Evolutionary conservation across 2,113 vertebrate genomes (phyloP).

Genomic region (Ictalurus punctatus): DNA sequence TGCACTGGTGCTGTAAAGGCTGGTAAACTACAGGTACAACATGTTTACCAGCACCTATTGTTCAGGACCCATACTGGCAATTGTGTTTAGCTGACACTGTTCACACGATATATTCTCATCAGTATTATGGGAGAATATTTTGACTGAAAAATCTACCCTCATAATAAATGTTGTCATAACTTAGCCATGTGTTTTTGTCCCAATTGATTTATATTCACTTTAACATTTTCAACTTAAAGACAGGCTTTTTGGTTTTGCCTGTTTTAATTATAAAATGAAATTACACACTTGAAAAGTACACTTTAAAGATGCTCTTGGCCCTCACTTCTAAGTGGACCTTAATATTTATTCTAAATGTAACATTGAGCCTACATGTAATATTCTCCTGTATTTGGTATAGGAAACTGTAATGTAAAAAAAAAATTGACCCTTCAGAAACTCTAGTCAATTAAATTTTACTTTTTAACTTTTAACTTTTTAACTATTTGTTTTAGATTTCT

Average conservation of each 20-base stretch:
- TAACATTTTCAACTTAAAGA: background rate
- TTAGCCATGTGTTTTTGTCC: constrained; percentile 10
- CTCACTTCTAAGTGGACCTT: background rate
- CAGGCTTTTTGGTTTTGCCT: background rate
- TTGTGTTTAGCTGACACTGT: constrained; percentile 6
- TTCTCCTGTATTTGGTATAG: background rate
- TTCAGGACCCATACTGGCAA: constrained; percentile 31
- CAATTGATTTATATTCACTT: background rate
- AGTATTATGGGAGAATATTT: constrained; percentile 26
- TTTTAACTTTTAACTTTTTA: background rate
- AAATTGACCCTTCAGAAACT: background rate
- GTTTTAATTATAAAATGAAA: background rate
- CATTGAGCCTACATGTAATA: background rate
- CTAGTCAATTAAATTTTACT: background rate
- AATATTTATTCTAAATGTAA: background rate
- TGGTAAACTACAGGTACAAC: constrained; percentile 35
- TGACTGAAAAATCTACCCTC: constrained; percentile 6
- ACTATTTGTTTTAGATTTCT: background rate
- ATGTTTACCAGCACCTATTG: constrained; percentile 8
- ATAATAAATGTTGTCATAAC: constrained; percentile 26
- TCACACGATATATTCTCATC: constrained; percentile 7
- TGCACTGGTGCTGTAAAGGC: constrained; percentile 37
- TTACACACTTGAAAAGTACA: background rate
- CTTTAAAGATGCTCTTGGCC: background rate
- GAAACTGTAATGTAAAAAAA: background rate